Evolutionary conservation across 2,888 invertebrate genomes (phyloP), one percentile per base, ranked within the genome.

Genomic region (Tetrapedia diversipes): DNA sequence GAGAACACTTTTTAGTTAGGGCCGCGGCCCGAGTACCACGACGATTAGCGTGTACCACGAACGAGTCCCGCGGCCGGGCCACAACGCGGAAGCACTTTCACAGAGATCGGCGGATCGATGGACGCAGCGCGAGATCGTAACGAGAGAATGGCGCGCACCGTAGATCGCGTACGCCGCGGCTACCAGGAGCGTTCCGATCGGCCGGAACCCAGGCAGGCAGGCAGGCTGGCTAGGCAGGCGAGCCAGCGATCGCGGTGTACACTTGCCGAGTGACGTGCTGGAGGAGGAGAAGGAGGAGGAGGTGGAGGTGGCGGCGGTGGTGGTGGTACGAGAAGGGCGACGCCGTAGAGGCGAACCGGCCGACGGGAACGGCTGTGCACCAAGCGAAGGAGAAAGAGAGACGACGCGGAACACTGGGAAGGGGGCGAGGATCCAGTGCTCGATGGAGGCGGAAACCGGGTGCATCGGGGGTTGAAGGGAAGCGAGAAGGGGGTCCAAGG

Each of bases 131-230:
- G 65, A 74, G 72, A 81, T 81, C 81, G 68, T 60, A 47, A 57
- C 27, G 24, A 34, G 69, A 64, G 72, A 80, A 57, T 64, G 67
- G 69, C 74, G 65, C 70, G 76, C 60, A 60, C 60, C 60, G 64
- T n/a, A n/a, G 67, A 69, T 73, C 80, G 76, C 65, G 67, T 65
- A 71, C 77, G 82, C 60, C 72, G 61, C 74, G 72, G 76, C 78
- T 85, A 86, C 87, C 85, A 51, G 86, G 82, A 80, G 80, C 81
- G 75, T 82, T 79, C 80, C 87, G 84, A 85, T 86, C 86, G 86
- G 82, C 81, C 87, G 84, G 84, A 86, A 87, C 81, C 84, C 84
- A 65, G 72, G 74, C 79, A 43, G 67, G 67, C 68, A 45, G 34
- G 57, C 63, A 32, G 16, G 61, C 61, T 63, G 49, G 72, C 74